Conservation (phyloP, 1,140 invertebrate species). For the Drusus annulatus region DNA sequence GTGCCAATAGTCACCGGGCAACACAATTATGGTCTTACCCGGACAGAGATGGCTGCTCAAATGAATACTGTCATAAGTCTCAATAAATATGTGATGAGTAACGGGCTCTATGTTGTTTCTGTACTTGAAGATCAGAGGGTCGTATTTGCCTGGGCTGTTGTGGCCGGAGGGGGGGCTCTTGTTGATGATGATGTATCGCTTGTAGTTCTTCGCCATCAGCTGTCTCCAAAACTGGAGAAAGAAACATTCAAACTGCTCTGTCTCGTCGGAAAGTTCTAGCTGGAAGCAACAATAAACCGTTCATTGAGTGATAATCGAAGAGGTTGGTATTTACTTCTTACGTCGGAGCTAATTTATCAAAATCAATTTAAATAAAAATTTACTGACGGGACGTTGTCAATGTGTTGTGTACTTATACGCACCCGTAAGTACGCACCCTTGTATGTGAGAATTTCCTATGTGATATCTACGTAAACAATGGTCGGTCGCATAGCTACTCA, state of each 20-base stretch:
- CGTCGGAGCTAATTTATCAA: too few species aligned
- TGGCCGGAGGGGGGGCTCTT: background rate
- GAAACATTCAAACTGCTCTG: background rate
- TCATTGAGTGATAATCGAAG: background rate
- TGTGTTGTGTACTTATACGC: too few species aligned
- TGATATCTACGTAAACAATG: too few species aligned
- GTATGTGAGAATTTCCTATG: too few species aligned
- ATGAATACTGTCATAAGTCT: conserved; percentile 14
- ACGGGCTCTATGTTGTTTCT: conserved; percentile 2
- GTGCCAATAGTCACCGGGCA: too few species aligned
- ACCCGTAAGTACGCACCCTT: too few species aligned
- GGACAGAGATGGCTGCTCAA: conserved; percentile 10
- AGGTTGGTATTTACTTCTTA: too few species aligned
- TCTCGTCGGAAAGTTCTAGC: conserved; percentile 1
- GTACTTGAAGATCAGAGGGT: conserved; percentile 18
- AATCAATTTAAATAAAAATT: too few species aligned
- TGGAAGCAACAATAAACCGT: conserved; percentile 7
- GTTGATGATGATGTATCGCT: conserved; percentile 16
- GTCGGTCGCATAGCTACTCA: too few species aligned
- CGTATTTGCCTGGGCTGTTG: background rate
- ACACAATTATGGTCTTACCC: background rate
- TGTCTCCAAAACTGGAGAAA: conserved; percentile 14
- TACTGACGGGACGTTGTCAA: too few species aligned
- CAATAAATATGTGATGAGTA: conserved; percentile 33
- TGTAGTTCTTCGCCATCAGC: background rate